Conservation (phyloP, 2,113 vertebrate genomes). For the Pagrus major region DNA sequence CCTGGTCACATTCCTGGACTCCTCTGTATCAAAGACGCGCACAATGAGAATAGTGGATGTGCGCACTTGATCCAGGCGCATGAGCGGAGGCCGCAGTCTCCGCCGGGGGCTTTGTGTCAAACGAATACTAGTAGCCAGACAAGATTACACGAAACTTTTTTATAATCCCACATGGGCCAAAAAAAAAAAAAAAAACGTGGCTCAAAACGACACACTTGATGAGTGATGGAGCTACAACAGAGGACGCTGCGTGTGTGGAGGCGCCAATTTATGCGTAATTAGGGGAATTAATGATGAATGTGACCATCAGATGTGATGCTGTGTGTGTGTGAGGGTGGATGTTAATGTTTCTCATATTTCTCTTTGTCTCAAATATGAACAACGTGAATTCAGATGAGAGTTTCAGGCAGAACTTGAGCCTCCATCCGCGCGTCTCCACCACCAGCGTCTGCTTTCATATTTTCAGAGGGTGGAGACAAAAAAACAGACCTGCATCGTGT, state of each 20-base stretch:
- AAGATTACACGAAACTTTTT: slow-evolving; percentile 76
- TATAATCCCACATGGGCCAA: slow-evolving; percentile 68
- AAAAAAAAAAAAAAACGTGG: slow-evolving; percentile 14
- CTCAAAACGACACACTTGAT: slow-evolving; percentile 50
- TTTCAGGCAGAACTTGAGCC: slow-evolving; percentile 20
- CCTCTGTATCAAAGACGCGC: slow-evolving; percentile 75
- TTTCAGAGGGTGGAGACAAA: slow-evolving; percentile 80
- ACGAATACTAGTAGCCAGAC: slow-evolving; percentile 72
- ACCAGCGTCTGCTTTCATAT: slow-evolving; percentile 41
- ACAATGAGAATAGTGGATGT: slow-evolving; percentile 78
- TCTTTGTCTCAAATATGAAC: neutral
- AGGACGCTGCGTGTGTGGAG: slow-evolving; percentile 3
- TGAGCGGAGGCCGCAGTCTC: slow-evolving; percentile 64
- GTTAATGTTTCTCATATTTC: fast-evolving
- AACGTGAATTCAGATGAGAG: neutral
- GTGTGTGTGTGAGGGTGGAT: neutral
- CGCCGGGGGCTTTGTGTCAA: slow-evolving; percentile 78
- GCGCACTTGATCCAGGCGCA: slow-evolving; percentile 79
- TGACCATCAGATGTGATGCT: neutral
- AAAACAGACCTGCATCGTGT: slow-evolving; percentile 78
- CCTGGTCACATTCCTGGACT: slow-evolving; percentile 86
- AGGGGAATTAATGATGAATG: slow-evolving; percentile 17
- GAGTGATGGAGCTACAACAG: slow-evolving; percentile 25
- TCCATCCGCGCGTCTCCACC: neutral
- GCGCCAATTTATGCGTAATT: slow-evolving; percentile 29